Evolutionary conservation across 1,140 invertebrate genomes (phyloP), one percentile per base, ranked within the genome.

Genomic region (Drosophila ironensis): DNA sequence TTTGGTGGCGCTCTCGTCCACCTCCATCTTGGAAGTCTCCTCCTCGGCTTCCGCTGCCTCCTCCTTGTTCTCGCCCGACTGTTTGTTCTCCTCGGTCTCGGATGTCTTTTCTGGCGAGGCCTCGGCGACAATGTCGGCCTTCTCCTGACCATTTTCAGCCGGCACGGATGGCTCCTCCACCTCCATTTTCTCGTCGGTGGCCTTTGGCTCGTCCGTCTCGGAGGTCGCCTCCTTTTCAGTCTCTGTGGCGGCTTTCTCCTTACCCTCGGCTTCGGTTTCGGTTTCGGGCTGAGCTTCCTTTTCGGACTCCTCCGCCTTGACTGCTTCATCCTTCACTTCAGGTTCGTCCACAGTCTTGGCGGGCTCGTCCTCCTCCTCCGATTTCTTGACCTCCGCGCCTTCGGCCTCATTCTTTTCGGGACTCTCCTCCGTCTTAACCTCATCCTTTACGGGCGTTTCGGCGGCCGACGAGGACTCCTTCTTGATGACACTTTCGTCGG

Each of bases 401-500:
- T 30, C 45, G n/a, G 19, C 12, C 16, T 60, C 60, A 16, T 17
- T 42, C 14, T 63, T 54, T 2, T 87, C 69, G 0, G 50, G 16
- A 11, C 59, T 77, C 2, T 50, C 40, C 40, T 72, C 63, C 1
- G 41, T 20, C 92, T 89, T 94, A 91, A 45, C 92, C 81, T 17
- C 93, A 92, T 38, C 93, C 92, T 89, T 94, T 91, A 42, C 92
- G 91, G 72, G 42, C 7, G 60, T 24, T n/a, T n/a, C n/a, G n/a
- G n/a, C n/a, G n/a, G n/a, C n/a, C n/a, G n/a, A n/a, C n/a, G n/a
- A n/a, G 1, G 94, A 93, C 71, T 94, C 93, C 16, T 94, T 87
- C 82, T 94, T 94, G 0, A 94, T 94, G 1, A 94, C 88, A 67
- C 94, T 94, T 74, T 94, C 93, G 60, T 94, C 93, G 60, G 93